Evolutionary conservation across 2,797 vertebrate species (phyloP), one percentile per base, ranked within the genome.

Genomic region (Enteromius radiatus): DNA sequence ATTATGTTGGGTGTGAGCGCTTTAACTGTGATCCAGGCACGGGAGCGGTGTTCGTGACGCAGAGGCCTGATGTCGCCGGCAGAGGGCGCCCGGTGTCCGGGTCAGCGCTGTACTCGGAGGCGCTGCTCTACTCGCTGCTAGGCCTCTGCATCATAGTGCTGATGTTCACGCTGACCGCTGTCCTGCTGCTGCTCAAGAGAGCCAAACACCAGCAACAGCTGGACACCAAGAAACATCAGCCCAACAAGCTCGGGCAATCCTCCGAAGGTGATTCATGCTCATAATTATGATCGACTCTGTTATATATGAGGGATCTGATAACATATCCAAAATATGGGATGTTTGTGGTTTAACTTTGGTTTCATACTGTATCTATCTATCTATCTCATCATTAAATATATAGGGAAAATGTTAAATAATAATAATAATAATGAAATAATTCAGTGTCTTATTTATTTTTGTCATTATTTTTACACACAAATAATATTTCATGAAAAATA

Each of bases 41-140:
- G 33, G 68, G 59, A 3, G 67, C 38, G 4, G 19, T 10, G 65
- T 0, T 36, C 36, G 12, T 36, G 78, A 63, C 68, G 41, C 78
- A 26, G 68, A 36, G 38, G 26, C 54, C 41, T 5, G 4, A 56
- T 45, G n/a, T 33, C 3, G 56, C 33, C 79, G 68, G 75, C 56
- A 79, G 82, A 28, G 76, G 43, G 15, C 59, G 61, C 41, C 7
- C 61, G 0, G 26, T 11, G 3, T 14, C n/a, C 4, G 43, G 26
- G 3, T 21, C 68, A 5, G 43, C 85, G 43, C 83, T 85, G 3
- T 85, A 88, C 47, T 52, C 90, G 2, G 74, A 77, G 0, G 12
- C 88, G n/a, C n/a, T 92, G 45, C 70, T 93, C 31, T 93, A 92
- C 87, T 84, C 89, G 10, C 83, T 94, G 45, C 84, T 94, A 82